Percentiles rank a stretch among this genome's conserved stretches.
These are phyloP conservation scores for Rhinatrema bivittatum DNA, from an alignment of 2,797 vertebrate genomes.

Conservation along the genomic window DNA sequence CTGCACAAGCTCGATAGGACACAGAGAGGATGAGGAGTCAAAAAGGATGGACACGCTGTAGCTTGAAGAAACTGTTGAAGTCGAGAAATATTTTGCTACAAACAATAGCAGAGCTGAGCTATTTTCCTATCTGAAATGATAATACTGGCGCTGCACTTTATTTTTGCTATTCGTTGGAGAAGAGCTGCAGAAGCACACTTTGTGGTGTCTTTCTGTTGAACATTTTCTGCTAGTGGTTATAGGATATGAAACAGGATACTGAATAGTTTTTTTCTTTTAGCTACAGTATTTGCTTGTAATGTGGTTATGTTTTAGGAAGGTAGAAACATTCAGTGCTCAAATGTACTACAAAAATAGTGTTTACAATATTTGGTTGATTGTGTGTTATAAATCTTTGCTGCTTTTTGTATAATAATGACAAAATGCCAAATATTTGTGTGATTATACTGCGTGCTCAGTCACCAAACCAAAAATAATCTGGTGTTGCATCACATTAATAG, in stretches of 20 bases:
- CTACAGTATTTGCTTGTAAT: constrained; percentile 57
- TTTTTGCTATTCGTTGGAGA: constrained; percentile 60
- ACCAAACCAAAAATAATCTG: constrained; percentile 46
- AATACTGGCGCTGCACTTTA: constrained; percentile 91
- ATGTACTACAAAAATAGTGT: constrained; percentile 61
- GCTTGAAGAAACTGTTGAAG: constrained; percentile 45
- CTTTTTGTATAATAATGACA: constrained; percentile 34
- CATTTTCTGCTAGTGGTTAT: constrained; percentile 42
- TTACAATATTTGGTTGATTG: constrained; percentile 57
- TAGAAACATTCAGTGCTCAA: no score
- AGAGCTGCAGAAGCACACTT: constrained; percentile 66
- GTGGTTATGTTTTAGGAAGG: constrained; percentile 40
- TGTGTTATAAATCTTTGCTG: constrained; percentile 39
- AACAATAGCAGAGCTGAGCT: constrained; percentile 56
- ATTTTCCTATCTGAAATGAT: constrained; percentile 56
- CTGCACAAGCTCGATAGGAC: constrained; percentile 60
- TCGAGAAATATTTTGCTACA: constrained; percentile 40
- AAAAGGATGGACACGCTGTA: constrained; percentile 93
- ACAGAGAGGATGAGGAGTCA: constrained; percentile 83
- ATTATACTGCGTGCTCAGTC: constrained; percentile 43
- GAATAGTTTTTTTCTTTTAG: constrained; percentile 34
- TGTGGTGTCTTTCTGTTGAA: constrained; percentile 37
- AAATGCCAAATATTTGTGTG: constrained; percentile 43
- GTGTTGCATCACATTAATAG: constrained; percentile 47
- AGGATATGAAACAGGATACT: constrained; percentile 59